Evolutionary conservation across 2,113 vertebrate species (phyloP).

Genomic region (Lamprotornis superbus): DNA sequence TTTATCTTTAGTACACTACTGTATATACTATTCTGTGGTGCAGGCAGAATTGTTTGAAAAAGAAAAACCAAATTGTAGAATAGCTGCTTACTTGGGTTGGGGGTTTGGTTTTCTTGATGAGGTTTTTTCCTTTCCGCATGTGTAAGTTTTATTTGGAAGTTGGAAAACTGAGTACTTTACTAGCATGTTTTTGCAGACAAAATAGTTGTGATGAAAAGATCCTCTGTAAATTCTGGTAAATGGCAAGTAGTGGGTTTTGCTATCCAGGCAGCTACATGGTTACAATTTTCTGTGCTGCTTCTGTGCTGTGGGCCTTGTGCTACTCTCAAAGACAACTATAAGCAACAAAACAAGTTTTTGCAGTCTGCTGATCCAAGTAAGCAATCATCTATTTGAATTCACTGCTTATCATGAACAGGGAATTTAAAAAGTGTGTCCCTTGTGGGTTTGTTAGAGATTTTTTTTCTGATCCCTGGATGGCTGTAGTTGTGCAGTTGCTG

Average conservation of each 20-base stretch:
- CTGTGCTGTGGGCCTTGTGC: background rate
- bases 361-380: background rate
- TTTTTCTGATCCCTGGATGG: background rate
- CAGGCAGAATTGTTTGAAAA: background rate
- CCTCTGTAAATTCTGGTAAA: background rate
- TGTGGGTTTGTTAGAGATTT: background rate
- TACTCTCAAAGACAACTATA: background rate
- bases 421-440: background rate
- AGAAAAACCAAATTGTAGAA: background rate
- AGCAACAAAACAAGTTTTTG: background rate
- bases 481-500: background rate
- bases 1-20: background rate
- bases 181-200: background rate
- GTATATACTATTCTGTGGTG: background rate
- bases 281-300: background rate
- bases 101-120: background rate
- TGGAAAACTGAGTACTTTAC: background rate
- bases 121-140: fast-evolving
- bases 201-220: background rate
- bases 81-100: background rate
- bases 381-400: background rate
- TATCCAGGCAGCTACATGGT: background rate
- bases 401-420: background rate
- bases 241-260: background rate
- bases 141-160: background rate